Conservation (phyloP, 2,888 invertebrate species). For the Agriotes lineatus region DNA sequence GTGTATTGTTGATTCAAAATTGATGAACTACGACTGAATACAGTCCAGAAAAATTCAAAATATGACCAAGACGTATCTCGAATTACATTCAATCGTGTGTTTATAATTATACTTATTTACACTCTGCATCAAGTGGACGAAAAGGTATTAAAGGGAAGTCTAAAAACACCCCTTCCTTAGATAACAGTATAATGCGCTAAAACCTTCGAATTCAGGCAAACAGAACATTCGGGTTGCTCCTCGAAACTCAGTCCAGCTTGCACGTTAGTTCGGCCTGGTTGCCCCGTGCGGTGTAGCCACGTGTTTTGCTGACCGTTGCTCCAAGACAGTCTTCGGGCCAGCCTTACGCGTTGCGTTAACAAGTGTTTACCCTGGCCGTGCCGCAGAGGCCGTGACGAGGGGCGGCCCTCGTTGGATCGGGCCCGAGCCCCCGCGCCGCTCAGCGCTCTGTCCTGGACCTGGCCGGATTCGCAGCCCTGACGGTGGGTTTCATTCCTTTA, state of each 20-base stretch:
- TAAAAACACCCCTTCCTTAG: too few species aligned
- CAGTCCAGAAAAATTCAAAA: too few species aligned
- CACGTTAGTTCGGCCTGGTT: slow-evolving; percentile 20
- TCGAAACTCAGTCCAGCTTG: neutral
- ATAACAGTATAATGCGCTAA: too few species aligned
- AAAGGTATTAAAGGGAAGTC: too few species aligned
- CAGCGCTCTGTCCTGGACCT: slow-evolving; percentile 63
- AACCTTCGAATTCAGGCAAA: too few species aligned
- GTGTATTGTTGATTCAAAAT: too few species aligned
- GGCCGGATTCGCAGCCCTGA: slow-evolving; percentile 64
- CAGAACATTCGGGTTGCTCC: too few species aligned
- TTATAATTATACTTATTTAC: too few species aligned
- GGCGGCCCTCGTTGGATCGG: slow-evolving; percentile 52
- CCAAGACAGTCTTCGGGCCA: slow-evolving; percentile 68
- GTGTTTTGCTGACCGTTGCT: slow-evolving; percentile 65
- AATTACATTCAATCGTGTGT: too few species aligned
- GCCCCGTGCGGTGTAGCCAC: slow-evolving; percentile 39
- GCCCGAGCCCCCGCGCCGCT: slow-evolving; percentile 59
- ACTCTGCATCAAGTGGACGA: too few species aligned
- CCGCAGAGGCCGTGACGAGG: slow-evolving; percentile 60
- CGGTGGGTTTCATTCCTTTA: slow-evolving; percentile 55
- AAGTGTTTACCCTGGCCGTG: slow-evolving; percentile 56
- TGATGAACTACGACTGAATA: too few species aligned
- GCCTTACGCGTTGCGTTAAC: slow-evolving; percentile 60
- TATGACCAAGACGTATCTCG: too few species aligned